Conservation (phyloP, 2,888 invertebrate species). For the Agonopterix arenella region DNA sequence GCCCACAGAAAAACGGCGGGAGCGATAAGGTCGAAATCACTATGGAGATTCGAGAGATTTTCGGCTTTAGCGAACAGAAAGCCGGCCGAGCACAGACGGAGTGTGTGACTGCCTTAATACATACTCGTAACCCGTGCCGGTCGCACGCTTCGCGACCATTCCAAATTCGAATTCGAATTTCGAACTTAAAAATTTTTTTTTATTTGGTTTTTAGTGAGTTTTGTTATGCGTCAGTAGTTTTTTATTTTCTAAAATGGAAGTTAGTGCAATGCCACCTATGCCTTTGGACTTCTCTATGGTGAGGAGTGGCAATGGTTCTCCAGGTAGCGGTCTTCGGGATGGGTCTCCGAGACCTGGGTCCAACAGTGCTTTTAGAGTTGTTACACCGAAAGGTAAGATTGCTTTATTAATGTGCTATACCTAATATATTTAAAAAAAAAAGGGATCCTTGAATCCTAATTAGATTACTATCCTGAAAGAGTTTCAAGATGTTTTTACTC, state of each 20-base stretch:
- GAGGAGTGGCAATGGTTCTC: constrained; percentile 56
- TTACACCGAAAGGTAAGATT: constrained; percentile 79
- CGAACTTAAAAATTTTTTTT: constrained; percentile 22
- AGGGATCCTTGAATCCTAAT: no score
- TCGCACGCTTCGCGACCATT: constrained; percentile 54
- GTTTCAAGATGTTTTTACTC: no score
- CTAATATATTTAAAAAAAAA: no score
- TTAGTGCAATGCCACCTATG: constrained; percentile 79
- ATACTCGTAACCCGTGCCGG: constrained; percentile 56
- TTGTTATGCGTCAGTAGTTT: constrained; percentile 19
- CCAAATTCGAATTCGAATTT: constrained; percentile 33
- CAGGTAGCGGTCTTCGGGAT: constrained; percentile 45
- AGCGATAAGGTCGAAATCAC: constrained; percentile 71
- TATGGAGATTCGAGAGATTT: constrained; percentile 58
- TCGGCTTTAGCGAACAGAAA: constrained; percentile 61
- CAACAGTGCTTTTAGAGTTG: constrained; percentile 81
- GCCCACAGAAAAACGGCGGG: constrained; percentile 46
- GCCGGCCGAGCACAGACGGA: constrained; percentile 37
- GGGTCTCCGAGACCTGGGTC: constrained; percentile 61
- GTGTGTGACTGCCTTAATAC: constrained; percentile 60
- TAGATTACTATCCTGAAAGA: no score
- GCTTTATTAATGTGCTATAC: constrained; percentile 4
- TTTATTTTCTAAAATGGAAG: constrained; percentile 70
- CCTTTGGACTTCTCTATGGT: constrained; percentile 82
- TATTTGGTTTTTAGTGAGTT: constrained; percentile 12